These are phyloP conservation scores for Trichogramma dendrolimi DNA, from an alignment of 2,888 invertebrate genomes.

Conservation along the genomic window DNA sequence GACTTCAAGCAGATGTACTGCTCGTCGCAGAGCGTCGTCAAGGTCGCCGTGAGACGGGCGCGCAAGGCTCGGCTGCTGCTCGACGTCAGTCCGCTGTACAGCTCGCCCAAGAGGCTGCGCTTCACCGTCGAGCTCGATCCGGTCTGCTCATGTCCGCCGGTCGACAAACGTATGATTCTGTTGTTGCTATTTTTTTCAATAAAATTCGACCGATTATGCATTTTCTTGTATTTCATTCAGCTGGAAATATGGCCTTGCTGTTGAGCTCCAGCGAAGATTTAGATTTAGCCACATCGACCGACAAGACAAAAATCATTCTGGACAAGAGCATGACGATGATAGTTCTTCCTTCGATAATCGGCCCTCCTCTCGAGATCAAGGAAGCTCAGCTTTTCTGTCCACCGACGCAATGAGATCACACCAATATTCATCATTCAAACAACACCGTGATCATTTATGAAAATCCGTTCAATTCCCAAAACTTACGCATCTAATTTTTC, in stretches of 20 bases:
- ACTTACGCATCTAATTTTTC: not conserved
- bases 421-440: too few relatives aligned
- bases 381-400: slow-evolving; percentile 36
- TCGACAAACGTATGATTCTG: slow-evolving; percentile 41
- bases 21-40: slow-evolving; percentile 39
- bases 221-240: slow-evolving; percentile 31
- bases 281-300: slow-evolving; percentile 23
- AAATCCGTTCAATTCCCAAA: too few relatives aligned
- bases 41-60: slow-evolving; percentile 42
- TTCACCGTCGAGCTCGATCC: slow-evolving; percentile 39
- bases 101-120: slow-evolving; percentile 33
- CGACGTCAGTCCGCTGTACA: slow-evolving; percentile 35
- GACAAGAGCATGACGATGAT: slow-evolving; percentile 37
- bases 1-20: slow-evolving; percentile 41
- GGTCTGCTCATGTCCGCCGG: slow-evolving; percentile 40
- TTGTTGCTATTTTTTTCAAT: not conserved
- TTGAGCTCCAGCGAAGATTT: slow-evolving; percentile 33
- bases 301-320: slow-evolving; percentile 31
- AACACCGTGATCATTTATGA: too few relatives aligned
- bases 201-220: not conserved
- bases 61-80: slow-evolving; percentile 41
- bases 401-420: not conserved
- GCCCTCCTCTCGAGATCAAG: slow-evolving; percentile 35
- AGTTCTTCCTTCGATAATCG: slow-evolving; percentile 31
- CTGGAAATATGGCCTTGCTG: slow-evolving; percentile 41